These are phyloP conservation scores for Pseudomyrmex cubaensis DNA, from an alignment of 1,140 invertebrate genomes.

Conservation along the genomic window DNA sequence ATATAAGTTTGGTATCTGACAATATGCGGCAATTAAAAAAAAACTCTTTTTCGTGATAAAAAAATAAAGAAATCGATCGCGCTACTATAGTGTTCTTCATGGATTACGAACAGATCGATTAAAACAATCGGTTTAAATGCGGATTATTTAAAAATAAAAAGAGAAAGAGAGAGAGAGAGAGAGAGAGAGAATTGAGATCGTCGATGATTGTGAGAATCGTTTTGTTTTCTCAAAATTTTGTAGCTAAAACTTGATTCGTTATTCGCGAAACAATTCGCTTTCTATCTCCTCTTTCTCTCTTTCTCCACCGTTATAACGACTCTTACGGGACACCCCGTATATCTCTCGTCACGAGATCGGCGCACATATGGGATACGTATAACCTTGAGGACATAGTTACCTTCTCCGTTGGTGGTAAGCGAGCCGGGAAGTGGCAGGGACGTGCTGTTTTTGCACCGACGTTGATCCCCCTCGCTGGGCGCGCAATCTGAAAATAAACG, in stretches of 20 bases:
- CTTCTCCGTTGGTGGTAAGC: constrained; percentile 91
- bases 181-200: not conserved
- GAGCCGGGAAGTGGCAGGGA: constrained; percentile 88
- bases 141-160: not conserved
- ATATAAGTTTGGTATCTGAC: too few species aligned
- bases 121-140: too few species aligned
- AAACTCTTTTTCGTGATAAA: too few species aligned
- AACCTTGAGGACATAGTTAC: constrained; percentile 84
- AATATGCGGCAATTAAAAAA: not conserved
- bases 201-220: not conserved
- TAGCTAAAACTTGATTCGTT: not conserved
- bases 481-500: constrained; percentile 88
- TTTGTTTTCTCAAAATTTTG: constrained; percentile 1
- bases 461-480: constrained; percentile 87
- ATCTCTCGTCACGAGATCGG: constrained; percentile 37
- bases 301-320: constrained; percentile 11
- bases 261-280: not conserved
- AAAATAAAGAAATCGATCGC: too few species aligned
- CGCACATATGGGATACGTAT: constrained; percentile 54
- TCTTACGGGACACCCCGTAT: constrained; percentile 30
- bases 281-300: too few species aligned
- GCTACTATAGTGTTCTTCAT: too few species aligned
- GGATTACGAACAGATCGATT: too few species aligned
- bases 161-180: not conserved
- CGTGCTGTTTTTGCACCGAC: constrained; percentile 82